Evolutionary conservation across 2,113 vertebrate genomes (phyloP), one percentile per base, ranked within the genome.

Genomic region (Odocoileus virginianus): DNA sequence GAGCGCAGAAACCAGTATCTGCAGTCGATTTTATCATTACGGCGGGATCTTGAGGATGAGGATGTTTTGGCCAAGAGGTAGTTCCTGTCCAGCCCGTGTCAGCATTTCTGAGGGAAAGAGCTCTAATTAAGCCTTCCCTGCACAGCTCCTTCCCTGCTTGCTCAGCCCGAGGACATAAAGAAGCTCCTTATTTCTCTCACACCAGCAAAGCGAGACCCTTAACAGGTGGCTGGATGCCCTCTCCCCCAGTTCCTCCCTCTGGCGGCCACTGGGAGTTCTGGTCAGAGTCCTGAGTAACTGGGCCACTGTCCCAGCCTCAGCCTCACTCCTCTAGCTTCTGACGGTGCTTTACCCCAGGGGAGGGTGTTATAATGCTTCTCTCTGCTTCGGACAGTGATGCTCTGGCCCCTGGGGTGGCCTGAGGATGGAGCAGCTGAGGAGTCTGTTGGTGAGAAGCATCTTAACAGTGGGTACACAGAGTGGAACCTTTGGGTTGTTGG

Each of bases 121-220:
- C 43, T 61, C 97, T 96, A 88, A 86, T 95, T 82, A 98, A 98
- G 90, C 74, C 93, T 96, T 95, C 81, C 95, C 87, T 47, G 76
- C 57, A 25, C 0, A 6, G 19, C 60, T 40, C 27, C 87, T 85
- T 96, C 89, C 92, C 89, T 84, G 83, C 87, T 64, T 2, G 23
- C 89, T 85, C 74, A 61, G 84, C 64, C 76, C 5, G 2, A 88
- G 85, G 92, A 91, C 85, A 94, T 91, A 90, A 97, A 96, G 90
- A 97, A 97, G 81, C 43, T 93, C 36, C 90, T 95, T 64, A 90
- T 95, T 98, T 94, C 97, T 95, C 85, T 95, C 88, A 87, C 81
- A 82, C 67, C 52, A 54, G 94, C 96, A 92, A 67, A 61, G 40
- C 0, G 30, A 95, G 93, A 67, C 91, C 94, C 89, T 84, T 92